phyloP scores from a whole-genome alignment of 2,888 invertebrate species.

The Brachycybe producta region DNA sequence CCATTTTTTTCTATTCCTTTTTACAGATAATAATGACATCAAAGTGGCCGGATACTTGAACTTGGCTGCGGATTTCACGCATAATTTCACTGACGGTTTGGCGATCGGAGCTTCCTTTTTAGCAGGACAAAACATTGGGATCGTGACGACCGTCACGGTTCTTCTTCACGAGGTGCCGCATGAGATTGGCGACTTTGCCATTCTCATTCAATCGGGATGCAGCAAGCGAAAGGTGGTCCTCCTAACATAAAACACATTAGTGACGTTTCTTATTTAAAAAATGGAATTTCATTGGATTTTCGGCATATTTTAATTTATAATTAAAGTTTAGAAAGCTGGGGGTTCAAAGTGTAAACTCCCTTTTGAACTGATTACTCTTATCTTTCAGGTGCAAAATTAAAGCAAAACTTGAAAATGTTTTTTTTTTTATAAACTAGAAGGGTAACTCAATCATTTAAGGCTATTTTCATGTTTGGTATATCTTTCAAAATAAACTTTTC shows the following conservation, averaged over 20 bases:
- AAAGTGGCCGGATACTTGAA: slow-evolving; percentile 89
- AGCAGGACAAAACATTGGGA: slow-evolving; percentile 76
- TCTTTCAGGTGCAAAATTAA: too few species aligned
- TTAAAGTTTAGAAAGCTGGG: too few species aligned
- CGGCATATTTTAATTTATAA: too few species aligned
- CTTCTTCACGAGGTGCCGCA: slow-evolving; percentile 91
- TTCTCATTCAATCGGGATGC: slow-evolving; percentile 93
- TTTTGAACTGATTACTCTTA: too few species aligned
- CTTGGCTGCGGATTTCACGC: slow-evolving; percentile 93
- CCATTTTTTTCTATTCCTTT: not conserved
- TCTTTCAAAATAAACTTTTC: too few species aligned
- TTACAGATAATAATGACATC: slow-evolving; percentile 29
- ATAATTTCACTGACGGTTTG: slow-evolving; percentile 98
- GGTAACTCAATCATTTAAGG: too few species aligned
- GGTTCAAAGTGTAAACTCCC: too few species aligned
- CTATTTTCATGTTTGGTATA: too few species aligned
- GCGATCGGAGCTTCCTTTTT: slow-evolving; percentile 97
- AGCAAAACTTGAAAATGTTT: too few species aligned
- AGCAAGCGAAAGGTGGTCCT: slow-evolving; percentile 59
- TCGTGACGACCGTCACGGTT: slow-evolving; percentile 88
- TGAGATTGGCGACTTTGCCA: slow-evolving; percentile 99
- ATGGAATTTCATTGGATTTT: not conserved
- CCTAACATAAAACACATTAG: not conserved
- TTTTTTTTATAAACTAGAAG: too few species aligned
- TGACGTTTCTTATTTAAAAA: not conserved